A percentile compares a stretch with the other conserved stretches of the same genome.
Evolutionary conservation across 2,113 vertebrate species (phyloP).

Genomic region (Xenopus tropicalis): DNA sequence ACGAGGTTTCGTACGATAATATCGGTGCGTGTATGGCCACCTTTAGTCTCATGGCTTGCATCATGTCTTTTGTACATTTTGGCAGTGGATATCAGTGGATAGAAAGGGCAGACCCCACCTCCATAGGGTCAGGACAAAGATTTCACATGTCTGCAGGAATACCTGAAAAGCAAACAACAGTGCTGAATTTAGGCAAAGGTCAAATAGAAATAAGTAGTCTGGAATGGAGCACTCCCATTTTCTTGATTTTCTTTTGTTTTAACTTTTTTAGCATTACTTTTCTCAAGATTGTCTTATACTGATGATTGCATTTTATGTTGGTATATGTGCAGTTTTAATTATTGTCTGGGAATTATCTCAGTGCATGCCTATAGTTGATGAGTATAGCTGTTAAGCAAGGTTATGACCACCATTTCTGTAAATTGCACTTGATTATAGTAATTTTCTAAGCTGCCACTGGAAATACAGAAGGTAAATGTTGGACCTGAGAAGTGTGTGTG

Average conservation of each 20-base stretch:
- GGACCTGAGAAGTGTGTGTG: neutral
- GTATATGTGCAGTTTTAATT: neutral
- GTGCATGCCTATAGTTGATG: neutral
- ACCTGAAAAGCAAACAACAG: neutral
- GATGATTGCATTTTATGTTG: neutral
- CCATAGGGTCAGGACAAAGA: too few relatives aligned
- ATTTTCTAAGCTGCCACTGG: neutral
- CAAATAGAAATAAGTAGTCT: too few relatives aligned
- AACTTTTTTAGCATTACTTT: neutral
- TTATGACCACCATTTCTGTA: neutral
- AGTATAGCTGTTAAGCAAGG: neutral
- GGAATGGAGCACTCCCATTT: too few relatives aligned
- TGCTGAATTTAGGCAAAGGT: too few relatives aligned
- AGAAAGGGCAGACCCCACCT: too few relatives aligned
- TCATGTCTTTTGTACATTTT: too few relatives aligned
- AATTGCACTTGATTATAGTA: neutral
- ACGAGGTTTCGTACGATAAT: too few relatives aligned
- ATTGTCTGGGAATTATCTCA: neutral
- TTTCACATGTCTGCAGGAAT: too few relatives aligned
- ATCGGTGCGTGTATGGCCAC: too few relatives aligned
- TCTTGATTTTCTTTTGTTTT: neutral
- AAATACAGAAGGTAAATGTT: neutral
- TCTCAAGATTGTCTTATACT: neutral
- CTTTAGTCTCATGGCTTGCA: too few relatives aligned
- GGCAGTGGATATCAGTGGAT: too few relatives aligned